Evolutionary conservation across 2,888 invertebrate species (phyloP), one percentile per base, ranked within the genome.

Genomic region (Andricus quercusramuli): DNA sequence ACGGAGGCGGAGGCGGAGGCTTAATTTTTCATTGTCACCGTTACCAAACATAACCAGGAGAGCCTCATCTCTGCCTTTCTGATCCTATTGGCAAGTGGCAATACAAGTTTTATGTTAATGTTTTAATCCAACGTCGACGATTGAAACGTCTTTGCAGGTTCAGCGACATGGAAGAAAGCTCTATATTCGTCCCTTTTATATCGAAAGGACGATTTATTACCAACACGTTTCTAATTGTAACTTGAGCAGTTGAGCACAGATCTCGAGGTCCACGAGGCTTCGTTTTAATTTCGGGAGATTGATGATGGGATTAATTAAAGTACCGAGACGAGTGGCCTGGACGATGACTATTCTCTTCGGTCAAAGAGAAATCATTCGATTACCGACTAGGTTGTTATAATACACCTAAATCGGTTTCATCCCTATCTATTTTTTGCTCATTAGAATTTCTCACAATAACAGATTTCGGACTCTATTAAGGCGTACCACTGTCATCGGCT

Each of bases 21-120:
- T 87, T 87, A 90, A 92, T 90, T 91, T 91, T 91, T 91, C 90
- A 91, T 89, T 89, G 83, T 78, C 80, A 83, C 79, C 89, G 83
- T 78, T 81, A 83, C 79, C 59, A 70, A 25, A 25, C 77, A 79
- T 67, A 77, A 44, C 66, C 56, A 68, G 37, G 47, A 13, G 20
- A 47, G 20, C 47, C 25, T 22, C 44, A 47, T 70, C 70, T 78
- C 80, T 81, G 65, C 62, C 78, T 78, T 79, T 78, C 80, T 83
- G 78, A 78, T 78, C 80, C 47, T 62, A 25, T 74, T n/a, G 47
- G 44, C 77, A 25, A 79, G 81, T 82, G 77, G 84, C 88, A 88
- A 88, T 88, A 85, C 85, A 87, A 88, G 83, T 88, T 88, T 89
- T 87, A 90, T 88, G 88, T 86, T 88, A 90, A 91, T 88, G 88